A percentile compares a stretch with the other conserved stretches of the same genome.
Evolutionary conservation across 2,888 invertebrate species (phyloP).

Genomic region (Clanis bilineata): DNA sequence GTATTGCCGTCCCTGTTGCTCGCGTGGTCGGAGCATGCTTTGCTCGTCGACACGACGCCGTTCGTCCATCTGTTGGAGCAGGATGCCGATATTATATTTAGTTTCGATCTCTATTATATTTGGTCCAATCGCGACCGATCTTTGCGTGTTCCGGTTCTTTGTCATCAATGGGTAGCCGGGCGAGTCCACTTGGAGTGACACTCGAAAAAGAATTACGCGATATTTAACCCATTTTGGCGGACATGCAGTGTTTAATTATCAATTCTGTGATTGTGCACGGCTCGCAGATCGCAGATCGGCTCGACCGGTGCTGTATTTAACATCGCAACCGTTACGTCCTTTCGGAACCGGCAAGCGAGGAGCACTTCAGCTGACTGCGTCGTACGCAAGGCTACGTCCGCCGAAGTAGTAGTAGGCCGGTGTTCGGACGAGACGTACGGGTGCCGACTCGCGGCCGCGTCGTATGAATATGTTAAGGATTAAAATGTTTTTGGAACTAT

Average conservation of each 20-base stretch:
- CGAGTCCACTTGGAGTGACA: slow-evolving; percentile 79
- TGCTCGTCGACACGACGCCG: slow-evolving; percentile 19
- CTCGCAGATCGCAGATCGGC: slow-evolving; percentile 28
- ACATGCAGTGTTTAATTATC: slow-evolving; percentile 31
- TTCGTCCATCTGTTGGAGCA: slow-evolving; percentile 42
- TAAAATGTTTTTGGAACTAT: slow-evolving; percentile 67
- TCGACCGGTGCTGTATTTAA: slow-evolving; percentile 48
- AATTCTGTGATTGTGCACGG: slow-evolving; percentile 26
- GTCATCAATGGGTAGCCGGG: slow-evolving; percentile 87
- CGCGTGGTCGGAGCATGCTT: slow-evolving; percentile 32
- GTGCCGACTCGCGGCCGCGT: slow-evolving; percentile 47
- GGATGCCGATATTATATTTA: slow-evolving; percentile 67
- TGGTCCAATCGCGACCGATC: slow-evolving; percentile 84
- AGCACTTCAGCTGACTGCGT: slow-evolving; percentile 82
- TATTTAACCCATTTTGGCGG: slow-evolving; percentile 47
- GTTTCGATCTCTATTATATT: slow-evolving; percentile 78
- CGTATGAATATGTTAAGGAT: slow-evolving; percentile 64
- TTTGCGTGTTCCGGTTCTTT: slow-evolving; percentile 85
- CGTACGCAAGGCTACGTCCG: slow-evolving; percentile 77
- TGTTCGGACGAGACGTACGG: slow-evolving; percentile 58
- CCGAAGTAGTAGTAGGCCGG: slow-evolving; percentile 73
- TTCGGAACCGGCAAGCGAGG: slow-evolving; percentile 68
- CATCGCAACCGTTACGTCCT: slow-evolving; percentile 58
- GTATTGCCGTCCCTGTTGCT: slow-evolving; percentile 48
- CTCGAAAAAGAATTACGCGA: slow-evolving; percentile 58